Conservation (phyloP, 1,140 invertebrate species). For the Luehdorfia chinensis region DNA sequence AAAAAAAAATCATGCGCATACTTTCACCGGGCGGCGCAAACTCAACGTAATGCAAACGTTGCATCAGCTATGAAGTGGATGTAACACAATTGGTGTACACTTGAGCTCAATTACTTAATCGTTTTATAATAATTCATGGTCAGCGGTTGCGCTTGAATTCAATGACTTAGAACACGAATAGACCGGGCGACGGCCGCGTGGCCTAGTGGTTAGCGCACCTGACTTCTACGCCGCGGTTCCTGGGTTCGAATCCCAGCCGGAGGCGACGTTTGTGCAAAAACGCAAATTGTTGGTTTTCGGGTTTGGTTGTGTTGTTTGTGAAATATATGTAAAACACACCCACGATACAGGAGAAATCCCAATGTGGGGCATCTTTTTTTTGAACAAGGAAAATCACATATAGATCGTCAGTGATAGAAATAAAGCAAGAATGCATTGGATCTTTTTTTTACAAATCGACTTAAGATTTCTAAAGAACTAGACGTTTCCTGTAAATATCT, state of each 20-base stretch:
- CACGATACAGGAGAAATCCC: no score
- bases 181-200: not conserved
- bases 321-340: no score
- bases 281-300: no score
- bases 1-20: constrained; percentile 10
- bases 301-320: no score
- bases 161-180: constrained; percentile 17
- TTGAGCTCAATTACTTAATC: constrained; percentile 44
- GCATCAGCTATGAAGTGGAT: constrained; percentile 18
- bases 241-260: no score
- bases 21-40: constrained; percentile 27
- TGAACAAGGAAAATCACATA: no score
- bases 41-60: constrained; percentile 20
- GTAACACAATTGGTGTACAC: constrained; percentile 27
- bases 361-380: no score
- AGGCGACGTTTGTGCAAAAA: no score
- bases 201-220: no score
- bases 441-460: constrained; percentile 3
- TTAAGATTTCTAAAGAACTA: no score
- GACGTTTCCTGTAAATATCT: constrained; percentile 9
- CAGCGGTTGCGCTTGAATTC: constrained; percentile 14
- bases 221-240: no score
- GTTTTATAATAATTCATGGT: constrained; percentile 41
- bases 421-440: constrained; percentile 15
- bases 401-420: no score